Evolutionary conservation across 2,888 invertebrate genomes (phyloP).

Genomic region (Ectemnius continuus): DNA sequence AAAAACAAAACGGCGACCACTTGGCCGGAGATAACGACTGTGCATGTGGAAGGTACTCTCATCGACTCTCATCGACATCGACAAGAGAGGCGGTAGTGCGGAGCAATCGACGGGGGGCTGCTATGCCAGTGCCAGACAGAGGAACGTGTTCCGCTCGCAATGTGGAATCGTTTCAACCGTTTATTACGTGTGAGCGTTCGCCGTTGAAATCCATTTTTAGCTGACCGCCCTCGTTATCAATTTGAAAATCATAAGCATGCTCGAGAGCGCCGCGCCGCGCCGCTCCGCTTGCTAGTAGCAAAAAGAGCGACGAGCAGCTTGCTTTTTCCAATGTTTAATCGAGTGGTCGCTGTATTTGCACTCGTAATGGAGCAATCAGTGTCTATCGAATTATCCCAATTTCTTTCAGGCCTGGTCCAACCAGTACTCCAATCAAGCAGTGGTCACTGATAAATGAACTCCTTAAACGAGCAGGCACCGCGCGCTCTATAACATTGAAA

Average conservation of each 20-base stretch:
- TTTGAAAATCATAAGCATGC: slow-evolving; percentile 23
- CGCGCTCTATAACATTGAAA: no score
- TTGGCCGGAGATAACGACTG: slow-evolving; percentile 52
- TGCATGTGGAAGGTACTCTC: slow-evolving; percentile 30
- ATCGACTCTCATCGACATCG: slow-evolving; percentile 1
- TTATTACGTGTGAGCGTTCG: slow-evolving; percentile 38
- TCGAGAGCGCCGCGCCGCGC: slow-evolving; percentile 5
- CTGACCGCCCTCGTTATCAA: slow-evolving; percentile 32
- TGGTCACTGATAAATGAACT: no score
- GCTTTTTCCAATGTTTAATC: background rate
- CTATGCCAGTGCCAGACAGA: background rate
- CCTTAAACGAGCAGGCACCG: no score
- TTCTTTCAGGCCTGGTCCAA: no score
- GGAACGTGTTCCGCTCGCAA: slow-evolving; percentile 13
- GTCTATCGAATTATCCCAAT: no score
- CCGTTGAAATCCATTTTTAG: slow-evolving; percentile 34
- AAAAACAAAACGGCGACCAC: slow-evolving; percentile 51
- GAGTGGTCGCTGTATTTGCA: slow-evolving; percentile 4
- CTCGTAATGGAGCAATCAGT: no score
- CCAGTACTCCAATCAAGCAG: no score
- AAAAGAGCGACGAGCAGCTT: no score
- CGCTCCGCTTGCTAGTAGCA: background rate
- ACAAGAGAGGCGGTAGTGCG: background rate
- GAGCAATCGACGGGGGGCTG: background rate
- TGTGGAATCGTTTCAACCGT: slow-evolving; percentile 32